phyloP scores from a whole-genome alignment of 2,113 vertebrate genomes.

The Camelus bactrianus region DNA sequence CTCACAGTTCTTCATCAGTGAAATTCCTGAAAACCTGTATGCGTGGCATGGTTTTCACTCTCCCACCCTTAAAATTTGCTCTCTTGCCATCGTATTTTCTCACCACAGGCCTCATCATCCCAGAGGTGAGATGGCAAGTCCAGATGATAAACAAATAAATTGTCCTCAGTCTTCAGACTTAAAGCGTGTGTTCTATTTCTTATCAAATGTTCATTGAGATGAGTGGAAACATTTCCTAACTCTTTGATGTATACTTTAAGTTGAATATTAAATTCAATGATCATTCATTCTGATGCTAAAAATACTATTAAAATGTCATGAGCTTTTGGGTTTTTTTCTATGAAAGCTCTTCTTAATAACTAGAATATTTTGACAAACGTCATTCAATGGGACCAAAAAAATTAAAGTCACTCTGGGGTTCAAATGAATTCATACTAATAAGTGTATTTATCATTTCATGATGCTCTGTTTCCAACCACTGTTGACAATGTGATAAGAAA shows the following conservation, averaged over 20 bases:
- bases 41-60: background rate
- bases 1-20: background rate
- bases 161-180: background rate
- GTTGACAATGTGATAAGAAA: background rate
- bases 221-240: background rate
- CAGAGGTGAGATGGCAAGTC: background rate
- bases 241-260: background rate
- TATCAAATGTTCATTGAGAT: background rate
- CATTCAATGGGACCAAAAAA: background rate
- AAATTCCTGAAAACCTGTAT: background rate
- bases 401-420: background rate
- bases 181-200: background rate
- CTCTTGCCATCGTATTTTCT: background rate
- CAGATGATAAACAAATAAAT: background rate
- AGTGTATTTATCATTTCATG: constrained; percentile 12
- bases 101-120: background rate
- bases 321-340: background rate
- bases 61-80: background rate
- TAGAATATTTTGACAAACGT: background rate
- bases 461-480: background rate
- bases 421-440: constrained; percentile 27
- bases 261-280: background rate
- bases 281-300: background rate
- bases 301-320: background rate
- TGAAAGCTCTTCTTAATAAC: background rate